Conservation (phyloP, 2,113 vertebrate species). For the Clarias gariepinus region DNA sequence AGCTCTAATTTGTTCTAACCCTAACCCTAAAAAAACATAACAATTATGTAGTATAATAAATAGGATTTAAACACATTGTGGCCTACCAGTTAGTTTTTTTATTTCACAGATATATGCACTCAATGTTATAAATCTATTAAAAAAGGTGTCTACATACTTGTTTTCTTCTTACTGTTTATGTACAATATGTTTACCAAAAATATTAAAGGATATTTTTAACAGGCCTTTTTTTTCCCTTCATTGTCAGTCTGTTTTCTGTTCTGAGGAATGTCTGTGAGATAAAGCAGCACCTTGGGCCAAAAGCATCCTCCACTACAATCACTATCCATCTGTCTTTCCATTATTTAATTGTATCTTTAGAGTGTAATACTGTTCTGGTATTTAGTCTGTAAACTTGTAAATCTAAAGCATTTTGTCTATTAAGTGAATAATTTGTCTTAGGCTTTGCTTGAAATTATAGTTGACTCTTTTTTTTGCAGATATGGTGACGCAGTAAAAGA, state of each 20-base stretch:
- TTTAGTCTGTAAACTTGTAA: background rate
- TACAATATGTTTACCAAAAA: background rate
- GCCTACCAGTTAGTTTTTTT: background rate
- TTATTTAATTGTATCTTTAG: background rate
- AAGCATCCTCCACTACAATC: background rate
- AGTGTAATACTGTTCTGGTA: background rate
- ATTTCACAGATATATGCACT: too few species aligned
- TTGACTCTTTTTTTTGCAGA: slow-evolving; percentile 23
- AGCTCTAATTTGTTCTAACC: background rate
- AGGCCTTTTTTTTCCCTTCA: background rate
- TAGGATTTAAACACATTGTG: background rate
- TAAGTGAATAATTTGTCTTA: background rate
- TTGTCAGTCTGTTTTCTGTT: background rate
- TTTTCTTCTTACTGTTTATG: too few species aligned
- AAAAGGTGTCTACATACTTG: background rate
- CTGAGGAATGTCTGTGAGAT: background rate
- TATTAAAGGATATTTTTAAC: background rate
- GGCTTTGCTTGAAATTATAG: background rate
- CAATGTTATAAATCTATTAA: too few species aligned
- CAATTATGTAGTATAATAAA: too few species aligned
- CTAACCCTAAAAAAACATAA: background rate
- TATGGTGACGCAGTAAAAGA: background rate
- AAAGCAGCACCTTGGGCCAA: too few species aligned
- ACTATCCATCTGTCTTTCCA: background rate
- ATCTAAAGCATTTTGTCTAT: background rate